Evolutionary conservation across 1,140 invertebrate species (phyloP).

Genomic region (Drosophila simulans): DNA sequence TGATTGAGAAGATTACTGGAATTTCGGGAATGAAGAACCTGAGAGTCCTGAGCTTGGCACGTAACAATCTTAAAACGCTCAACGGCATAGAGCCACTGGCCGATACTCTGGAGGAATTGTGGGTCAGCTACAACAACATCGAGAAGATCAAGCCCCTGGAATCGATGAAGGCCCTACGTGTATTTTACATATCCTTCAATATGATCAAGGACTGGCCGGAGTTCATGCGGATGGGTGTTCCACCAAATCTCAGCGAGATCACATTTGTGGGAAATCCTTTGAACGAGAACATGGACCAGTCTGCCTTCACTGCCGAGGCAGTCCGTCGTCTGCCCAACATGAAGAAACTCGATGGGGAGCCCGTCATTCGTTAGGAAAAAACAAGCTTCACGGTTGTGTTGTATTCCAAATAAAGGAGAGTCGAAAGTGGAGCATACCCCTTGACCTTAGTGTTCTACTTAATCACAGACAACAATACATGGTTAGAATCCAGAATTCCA

Average conservation of each 20-base stretch:
- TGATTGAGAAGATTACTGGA: slow-evolving; percentile 95
- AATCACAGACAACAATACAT: slow-evolving; percentile 6
- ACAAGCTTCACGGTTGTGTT: background rate
- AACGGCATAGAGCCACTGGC: slow-evolving; percentile 92
- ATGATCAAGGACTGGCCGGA: slow-evolving; percentile 95
- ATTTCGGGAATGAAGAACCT: slow-evolving; percentile 92
- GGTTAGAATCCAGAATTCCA: slow-evolving; percentile 32
- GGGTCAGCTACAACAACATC: slow-evolving; percentile 97
- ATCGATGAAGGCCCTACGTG: slow-evolving; percentile 91
- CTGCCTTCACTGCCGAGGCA: slow-evolving; percentile 90
- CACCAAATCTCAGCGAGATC: slow-evolving; percentile 88
- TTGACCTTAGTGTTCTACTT: slow-evolving; percentile 5
- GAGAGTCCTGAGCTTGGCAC: slow-evolving; percentile 92
- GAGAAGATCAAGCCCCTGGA: slow-evolving; percentile 96
- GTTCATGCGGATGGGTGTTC: slow-evolving; percentile 89
- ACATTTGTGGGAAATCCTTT: slow-evolving; percentile 94
- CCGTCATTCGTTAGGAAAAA: slow-evolving; percentile 86
- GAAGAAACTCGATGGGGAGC: slow-evolving; percentile 93
- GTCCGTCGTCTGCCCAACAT: slow-evolving; percentile 90
- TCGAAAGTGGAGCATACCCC: background rate
- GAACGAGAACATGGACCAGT: slow-evolving; percentile 90
- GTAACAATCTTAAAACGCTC: slow-evolving; percentile 96
- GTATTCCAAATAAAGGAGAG: slow-evolving; percentile 40
- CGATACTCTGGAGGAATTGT: slow-evolving; percentile 95
- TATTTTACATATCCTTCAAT: slow-evolving; percentile 95